Evolutionary conservation across 2,888 invertebrate species (phyloP).

Genomic region (Spialia ferax): DNA sequence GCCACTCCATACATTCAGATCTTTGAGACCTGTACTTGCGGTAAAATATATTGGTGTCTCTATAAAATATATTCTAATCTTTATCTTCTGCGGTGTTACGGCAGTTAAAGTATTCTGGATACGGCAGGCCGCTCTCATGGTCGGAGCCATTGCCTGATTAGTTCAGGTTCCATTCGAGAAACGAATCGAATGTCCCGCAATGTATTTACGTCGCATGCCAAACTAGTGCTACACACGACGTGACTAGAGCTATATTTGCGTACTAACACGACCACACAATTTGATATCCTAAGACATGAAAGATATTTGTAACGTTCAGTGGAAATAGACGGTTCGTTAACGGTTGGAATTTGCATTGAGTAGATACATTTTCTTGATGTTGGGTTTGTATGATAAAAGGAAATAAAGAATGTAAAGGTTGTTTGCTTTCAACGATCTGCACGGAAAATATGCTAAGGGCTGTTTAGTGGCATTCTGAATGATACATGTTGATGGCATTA

Average conservation of each 20-base stretch:
- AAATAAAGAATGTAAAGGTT: constrained; percentile 28
- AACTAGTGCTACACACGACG: constrained; percentile 28
- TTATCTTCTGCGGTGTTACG: constrained; percentile 22
- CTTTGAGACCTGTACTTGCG: constrained; percentile 3
- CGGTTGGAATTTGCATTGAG: constrained; percentile 43
- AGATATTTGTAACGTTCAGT: constrained; percentile 57
- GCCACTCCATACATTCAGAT: constrained; percentile 10
- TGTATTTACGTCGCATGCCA: constrained; percentile 33
- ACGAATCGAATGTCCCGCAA: constrained; percentile 47
- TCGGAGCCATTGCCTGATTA: constrained; percentile 55
- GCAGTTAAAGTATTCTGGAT: constrained; percentile 49
- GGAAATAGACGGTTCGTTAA: constrained; percentile 58
- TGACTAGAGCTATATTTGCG: constrained; percentile 35
- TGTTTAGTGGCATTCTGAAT: not conserved
- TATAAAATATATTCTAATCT: constrained; percentile 35
- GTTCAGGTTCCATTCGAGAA: constrained; percentile 59
- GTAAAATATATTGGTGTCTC: constrained; percentile 24
- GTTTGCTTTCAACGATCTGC: constrained; percentile 13
- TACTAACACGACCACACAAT: constrained; percentile 29
- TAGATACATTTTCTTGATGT: constrained; percentile 37
- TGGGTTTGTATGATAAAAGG: constrained; percentile 33
- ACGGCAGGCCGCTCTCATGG: constrained; percentile 47
- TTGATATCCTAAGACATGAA: constrained; percentile 49
- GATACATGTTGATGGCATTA: not conserved
- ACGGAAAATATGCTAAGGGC: not conserved